Evolutionary conservation across 2,797 vertebrate species (phyloP).

Genomic region (Xenopus petersii): DNA sequence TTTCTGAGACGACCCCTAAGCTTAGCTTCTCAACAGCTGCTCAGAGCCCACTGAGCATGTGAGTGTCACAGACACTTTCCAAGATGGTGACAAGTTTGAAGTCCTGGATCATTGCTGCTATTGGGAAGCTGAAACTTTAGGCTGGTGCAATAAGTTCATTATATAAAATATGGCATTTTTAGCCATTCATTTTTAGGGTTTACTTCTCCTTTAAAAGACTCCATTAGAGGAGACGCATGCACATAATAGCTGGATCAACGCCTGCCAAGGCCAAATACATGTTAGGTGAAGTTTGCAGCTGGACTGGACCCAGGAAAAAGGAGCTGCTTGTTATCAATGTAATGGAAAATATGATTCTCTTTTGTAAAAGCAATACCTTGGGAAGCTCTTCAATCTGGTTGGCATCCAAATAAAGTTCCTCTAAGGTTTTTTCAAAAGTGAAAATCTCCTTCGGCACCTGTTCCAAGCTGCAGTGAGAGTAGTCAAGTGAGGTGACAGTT

Average conservation of each 20-base stretch:
- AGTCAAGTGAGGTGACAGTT: conserved; percentile 91
- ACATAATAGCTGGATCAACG: background rate
- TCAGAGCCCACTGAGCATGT: too few relatives aligned
- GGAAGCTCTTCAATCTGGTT: conserved; percentile 99
- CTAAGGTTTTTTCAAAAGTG: conserved; percentile 94
- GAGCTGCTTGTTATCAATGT: conserved; percentile 32
- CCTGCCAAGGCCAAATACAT: conserved; percentile 28
- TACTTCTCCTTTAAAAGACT: too few relatives aligned
- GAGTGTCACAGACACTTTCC: too few relatives aligned
- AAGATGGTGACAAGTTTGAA: too few relatives aligned
- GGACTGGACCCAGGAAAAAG: conserved; percentile 33
- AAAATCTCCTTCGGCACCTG: conserved; percentile 98
- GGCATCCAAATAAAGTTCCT: conserved; percentile 98
- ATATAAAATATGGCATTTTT: too few relatives aligned
- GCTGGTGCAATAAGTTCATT: too few relatives aligned
- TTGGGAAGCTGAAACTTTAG: too few relatives aligned
- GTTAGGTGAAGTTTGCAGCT: conserved; percentile 35
- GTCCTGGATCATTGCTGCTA: too few relatives aligned
- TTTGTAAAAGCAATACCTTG: conserved; percentile 74
- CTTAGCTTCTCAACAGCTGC: too few relatives aligned
- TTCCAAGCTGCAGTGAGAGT: conserved; percentile 98
- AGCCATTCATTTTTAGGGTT: too few relatives aligned
- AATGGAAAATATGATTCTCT: conserved; percentile 42
- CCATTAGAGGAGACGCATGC: background rate
- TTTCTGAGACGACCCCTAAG: too few relatives aligned